Percentiles rank a stretch among this genome's conserved stretches.
Conservation (phyloP, 2,797 vertebrate species). For the Lacerta agilis region DNA sequence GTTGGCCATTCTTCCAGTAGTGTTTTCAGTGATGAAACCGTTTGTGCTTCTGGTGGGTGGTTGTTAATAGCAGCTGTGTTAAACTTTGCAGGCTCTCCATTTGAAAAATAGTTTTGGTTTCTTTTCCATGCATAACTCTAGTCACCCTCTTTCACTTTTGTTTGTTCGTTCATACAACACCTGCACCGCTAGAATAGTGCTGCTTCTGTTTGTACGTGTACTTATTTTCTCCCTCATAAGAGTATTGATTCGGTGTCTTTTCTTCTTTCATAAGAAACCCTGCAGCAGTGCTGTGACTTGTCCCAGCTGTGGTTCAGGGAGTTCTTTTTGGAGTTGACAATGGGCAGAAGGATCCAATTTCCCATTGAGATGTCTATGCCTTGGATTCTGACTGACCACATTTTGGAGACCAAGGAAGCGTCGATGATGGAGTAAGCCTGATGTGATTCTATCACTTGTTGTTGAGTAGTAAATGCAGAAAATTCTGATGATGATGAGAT, state of each 20-base stretch:
- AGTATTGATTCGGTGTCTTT: slow-evolving; percentile 49
- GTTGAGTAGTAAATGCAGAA: not conserved
- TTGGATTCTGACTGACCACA: slow-evolving; percentile 98
- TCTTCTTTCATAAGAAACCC: slow-evolving; percentile 85
- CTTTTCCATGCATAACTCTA: slow-evolving; percentile 25
- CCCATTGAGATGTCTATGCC: slow-evolving; percentile 99
- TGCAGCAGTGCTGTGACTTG: slow-evolving; percentile 97
- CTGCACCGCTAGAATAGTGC: slow-evolving; percentile 49
- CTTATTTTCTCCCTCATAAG: not conserved
- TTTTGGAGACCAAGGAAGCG: slow-evolving; percentile 95
- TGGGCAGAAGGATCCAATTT: slow-evolving; percentile 98
- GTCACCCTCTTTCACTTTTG: slow-evolving; percentile 31
- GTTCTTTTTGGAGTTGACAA: slow-evolving; percentile 97
- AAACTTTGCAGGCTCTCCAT: slow-evolving; percentile 11
- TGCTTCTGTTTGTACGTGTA: not conserved
- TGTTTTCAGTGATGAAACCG: slow-evolving; percentile 32
- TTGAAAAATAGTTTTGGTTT: slow-evolving; percentile 37
- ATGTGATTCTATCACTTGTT: not conserved
- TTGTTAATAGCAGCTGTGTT: slow-evolving; percentile 3
- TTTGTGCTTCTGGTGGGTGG: not conserved
- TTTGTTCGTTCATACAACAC: slow-evolving; percentile 55
- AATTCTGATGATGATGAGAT: not conserved
- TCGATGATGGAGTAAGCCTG: slow-evolving; percentile 97
- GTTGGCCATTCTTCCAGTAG: not conserved
- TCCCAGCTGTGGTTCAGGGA: slow-evolving; percentile 98